These are phyloP conservation scores for Gasterosteus aculeatus DNA, from an alignment of 2,113 vertebrate genomes.

Conservation along the genomic window DNA sequence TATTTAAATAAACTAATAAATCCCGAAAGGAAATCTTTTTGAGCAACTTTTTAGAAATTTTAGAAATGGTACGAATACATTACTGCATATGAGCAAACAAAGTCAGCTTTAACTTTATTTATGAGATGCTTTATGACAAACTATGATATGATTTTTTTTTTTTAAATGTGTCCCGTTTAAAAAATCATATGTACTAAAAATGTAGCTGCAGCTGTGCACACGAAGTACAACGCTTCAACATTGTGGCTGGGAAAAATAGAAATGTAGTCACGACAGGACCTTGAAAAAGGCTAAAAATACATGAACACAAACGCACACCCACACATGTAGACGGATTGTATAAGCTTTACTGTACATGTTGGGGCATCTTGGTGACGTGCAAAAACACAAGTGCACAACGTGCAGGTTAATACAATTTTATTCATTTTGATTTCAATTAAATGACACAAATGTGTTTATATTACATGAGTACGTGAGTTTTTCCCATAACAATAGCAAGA, in stretches of 20 bases:
- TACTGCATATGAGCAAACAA: background rate
- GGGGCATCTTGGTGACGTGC: background rate
- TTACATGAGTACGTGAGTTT: background rate
- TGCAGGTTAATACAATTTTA: background rate
- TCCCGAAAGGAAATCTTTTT: constrained; percentile 40
- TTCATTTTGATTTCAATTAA: constrained; percentile 7
- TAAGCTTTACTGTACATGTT: background rate
- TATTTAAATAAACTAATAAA: constrained; percentile 79
- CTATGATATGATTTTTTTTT: no score
- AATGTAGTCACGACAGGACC: background rate
- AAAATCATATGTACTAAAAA: no score
- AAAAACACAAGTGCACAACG: background rate
- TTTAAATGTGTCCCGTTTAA: no score
- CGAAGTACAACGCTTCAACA: background rate
- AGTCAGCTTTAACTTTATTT: no score
- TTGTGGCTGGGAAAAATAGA: background rate
- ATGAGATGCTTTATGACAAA: no score
- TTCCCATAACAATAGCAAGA: background rate
- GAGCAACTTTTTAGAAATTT: background rate
- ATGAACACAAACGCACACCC: background rate
- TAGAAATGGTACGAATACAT: background rate
- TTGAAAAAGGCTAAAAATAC: background rate
- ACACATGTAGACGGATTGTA: background rate
- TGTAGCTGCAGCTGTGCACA: background rate
- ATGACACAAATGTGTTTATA: constrained; percentile 23